Evolutionary conservation across 2,888 invertebrate species (phyloP).

Genomic region (Sphinx pinastri): DNA sequence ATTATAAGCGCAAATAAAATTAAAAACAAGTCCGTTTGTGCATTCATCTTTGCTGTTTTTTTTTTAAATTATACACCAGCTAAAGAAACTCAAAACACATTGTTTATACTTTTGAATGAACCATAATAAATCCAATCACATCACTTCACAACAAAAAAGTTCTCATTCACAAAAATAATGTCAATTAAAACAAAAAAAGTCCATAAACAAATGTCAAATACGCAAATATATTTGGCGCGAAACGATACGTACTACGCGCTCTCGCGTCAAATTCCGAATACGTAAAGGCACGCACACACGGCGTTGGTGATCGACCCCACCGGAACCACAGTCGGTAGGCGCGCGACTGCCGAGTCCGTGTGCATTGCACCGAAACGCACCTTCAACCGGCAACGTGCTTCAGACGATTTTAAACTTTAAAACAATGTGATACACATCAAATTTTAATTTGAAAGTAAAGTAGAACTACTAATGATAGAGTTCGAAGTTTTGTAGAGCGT

Average conservation of each 20-base stretch:
- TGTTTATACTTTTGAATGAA: constrained; percentile 37
- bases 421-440: constrained; percentile 35
- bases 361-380: constrained; percentile 80
- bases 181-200: constrained; percentile 26
- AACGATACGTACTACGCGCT: constrained; percentile 53
- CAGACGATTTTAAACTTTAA: constrained; percentile 33
- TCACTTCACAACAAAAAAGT: constrained; percentile 13
- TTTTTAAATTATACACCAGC: constrained; percentile 50
- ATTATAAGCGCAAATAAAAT: constrained; percentile 61
- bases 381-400: constrained; percentile 40
- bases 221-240: constrained; percentile 58
- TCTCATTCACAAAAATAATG: constrained; percentile 30
- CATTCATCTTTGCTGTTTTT: constrained; percentile 62
- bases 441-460: constrained; percentile 36
- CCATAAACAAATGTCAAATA: constrained; percentile 41
- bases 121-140: constrained; percentile 8
- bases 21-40: constrained; percentile 60
- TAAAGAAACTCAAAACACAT: constrained; percentile 34
- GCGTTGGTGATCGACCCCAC: constrained; percentile 81
- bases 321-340: constrained; percentile 83
- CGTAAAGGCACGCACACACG: constrained; percentile 70
- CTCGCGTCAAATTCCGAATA: constrained; percentile 61
- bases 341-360: constrained; percentile 78
- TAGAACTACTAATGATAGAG: constrained; percentile 60
- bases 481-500: constrained; percentile 77